Percentiles rank a stretch among this genome's conserved stretches.
These are phyloP conservation scores for Lagorchestes hirsutus DNA, from an alignment of 2,797 vertebrate species.

Conservation along the genomic window DNA sequence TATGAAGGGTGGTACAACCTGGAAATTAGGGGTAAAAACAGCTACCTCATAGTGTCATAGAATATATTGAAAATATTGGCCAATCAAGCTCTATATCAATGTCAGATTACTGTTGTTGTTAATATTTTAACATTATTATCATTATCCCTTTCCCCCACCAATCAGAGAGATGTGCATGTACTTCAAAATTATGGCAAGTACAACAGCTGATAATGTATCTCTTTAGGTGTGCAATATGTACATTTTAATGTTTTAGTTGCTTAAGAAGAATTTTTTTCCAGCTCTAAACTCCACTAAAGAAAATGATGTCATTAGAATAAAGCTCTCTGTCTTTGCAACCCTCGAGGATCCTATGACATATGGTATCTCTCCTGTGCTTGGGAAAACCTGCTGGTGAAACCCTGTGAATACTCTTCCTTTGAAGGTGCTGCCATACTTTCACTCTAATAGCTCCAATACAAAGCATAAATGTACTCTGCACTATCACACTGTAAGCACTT, in stretches of 20 bases:
- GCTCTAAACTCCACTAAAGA: constrained; percentile 67
- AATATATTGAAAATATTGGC: background rate
- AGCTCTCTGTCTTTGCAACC: constrained; percentile 50
- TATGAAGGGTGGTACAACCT: background rate
- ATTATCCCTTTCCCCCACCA: constrained; percentile 23
- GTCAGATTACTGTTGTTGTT: background rate
- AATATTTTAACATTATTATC: background rate
- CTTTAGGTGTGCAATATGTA: constrained; percentile 58
- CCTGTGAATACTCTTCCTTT: background rate
- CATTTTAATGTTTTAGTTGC: constrained; percentile 72
- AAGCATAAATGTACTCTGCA: constrained; percentile 66
- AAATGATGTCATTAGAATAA: constrained; percentile 48
- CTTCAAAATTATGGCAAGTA: constrained; percentile 67
- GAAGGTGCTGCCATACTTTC: constrained; percentile 42
- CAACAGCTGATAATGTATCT: constrained; percentile 68
- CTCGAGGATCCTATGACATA: constrained; percentile 47
- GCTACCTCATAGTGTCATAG: background rate
- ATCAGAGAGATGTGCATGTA: constrained; percentile 74
- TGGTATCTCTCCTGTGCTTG: constrained; percentile 9
- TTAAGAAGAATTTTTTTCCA: constrained; percentile 78
- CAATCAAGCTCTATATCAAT: background rate
- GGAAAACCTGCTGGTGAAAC: constrained; percentile 50
- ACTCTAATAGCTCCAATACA: constrained; percentile 63
- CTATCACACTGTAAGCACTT: constrained; percentile 74
- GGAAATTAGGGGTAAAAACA: background rate